Conservation (phyloP, 2,888 invertebrate genomes). For the Caradrina kadenii region DNA sequence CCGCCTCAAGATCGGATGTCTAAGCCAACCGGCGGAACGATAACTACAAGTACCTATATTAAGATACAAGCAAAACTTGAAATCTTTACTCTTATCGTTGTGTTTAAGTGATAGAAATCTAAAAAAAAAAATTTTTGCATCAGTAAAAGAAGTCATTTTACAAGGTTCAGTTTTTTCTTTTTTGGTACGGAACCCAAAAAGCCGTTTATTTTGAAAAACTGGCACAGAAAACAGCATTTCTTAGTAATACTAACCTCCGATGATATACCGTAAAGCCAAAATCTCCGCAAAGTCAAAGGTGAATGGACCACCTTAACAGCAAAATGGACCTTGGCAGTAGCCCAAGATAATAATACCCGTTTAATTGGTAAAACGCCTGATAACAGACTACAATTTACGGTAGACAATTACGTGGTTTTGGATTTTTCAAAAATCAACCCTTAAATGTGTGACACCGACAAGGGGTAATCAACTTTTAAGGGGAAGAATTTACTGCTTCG, state of each 20-base stretch:
- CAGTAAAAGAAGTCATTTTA: no score
- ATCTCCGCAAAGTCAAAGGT: slow-evolving; percentile 39
- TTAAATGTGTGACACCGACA: no score
- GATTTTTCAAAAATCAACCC: neutral
- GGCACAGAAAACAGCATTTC: slow-evolving; percentile 26
- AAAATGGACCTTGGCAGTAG: slow-evolving; percentile 34
- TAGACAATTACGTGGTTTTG: neutral
- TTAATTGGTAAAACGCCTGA: slow-evolving; percentile 15
- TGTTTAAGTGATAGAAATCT: neutral
- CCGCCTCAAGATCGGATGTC: no score
- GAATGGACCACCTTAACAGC: slow-evolving; percentile 38
- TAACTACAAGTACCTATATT: no score
- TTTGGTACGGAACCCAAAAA: neutral
- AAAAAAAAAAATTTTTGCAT: neutral
- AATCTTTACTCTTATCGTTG: no score
- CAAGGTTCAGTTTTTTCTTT: no score
- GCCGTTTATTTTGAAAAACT: neutral
- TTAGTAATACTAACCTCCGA: slow-evolving; percentile 25
- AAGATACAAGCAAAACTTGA: no score
- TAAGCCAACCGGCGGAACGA: no score
- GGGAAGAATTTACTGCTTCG: no score
- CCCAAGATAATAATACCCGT: slow-evolving; percentile 32
- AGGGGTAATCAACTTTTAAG: no score
- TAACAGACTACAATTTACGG: neutral
- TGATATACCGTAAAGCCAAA: slow-evolving; percentile 20